These are phyloP conservation scores for Drosophila pectinifera DNA, from an alignment of 1,140 invertebrate species.

Conservation along the genomic window DNA sequence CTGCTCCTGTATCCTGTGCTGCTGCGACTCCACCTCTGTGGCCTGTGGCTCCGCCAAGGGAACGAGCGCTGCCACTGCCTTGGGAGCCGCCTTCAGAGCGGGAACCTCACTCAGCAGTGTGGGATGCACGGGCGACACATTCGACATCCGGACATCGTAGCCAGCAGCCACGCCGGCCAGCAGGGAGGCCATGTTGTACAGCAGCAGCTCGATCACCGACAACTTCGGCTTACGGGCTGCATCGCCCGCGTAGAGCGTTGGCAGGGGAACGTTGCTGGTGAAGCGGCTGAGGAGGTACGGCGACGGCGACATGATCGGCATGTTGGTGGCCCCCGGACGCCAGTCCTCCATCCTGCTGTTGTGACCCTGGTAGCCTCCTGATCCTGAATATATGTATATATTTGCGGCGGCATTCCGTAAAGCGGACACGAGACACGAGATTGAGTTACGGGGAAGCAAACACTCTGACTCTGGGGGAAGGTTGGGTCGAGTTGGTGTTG, in stretches of 20 bases:
- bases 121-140: constrained; percentile 93
- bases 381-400: neutral
- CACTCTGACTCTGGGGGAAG: constrained; percentile 17
- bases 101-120: constrained; percentile 86
- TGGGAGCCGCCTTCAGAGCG: constrained; percentile 76
- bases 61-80: constrained; percentile 9
- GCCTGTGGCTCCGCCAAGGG: constrained; percentile 38
- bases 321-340: constrained; percentile 86
- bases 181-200: constrained; percentile 96
- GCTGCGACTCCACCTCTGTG: constrained; percentile 83
- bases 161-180: constrained; percentile 95
- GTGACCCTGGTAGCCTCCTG: constrained; percentile 60
- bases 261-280: constrained; percentile 89
- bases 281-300: constrained; percentile 81
- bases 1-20: constrained; percentile 50
- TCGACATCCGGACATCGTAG: constrained; percentile 95
- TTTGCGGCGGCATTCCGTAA: constrained; percentile 8
- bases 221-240: constrained; percentile 89
- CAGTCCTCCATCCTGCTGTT: constrained; percentile 87
- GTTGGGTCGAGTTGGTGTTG: constrained; percentile 2
- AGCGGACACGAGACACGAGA: constrained; percentile 43
- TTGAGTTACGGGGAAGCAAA: constrained; percentile 40
- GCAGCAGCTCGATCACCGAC: constrained; percentile 91
- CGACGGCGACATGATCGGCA: constrained; percentile 85
- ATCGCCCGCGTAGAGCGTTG: constrained; percentile 89